Percentiles rank a stretch among this genome's conserved stretches.
Evolutionary conservation across 2,113 vertebrate genomes (phyloP).

Genomic region (Siniperca knerii): DNA sequence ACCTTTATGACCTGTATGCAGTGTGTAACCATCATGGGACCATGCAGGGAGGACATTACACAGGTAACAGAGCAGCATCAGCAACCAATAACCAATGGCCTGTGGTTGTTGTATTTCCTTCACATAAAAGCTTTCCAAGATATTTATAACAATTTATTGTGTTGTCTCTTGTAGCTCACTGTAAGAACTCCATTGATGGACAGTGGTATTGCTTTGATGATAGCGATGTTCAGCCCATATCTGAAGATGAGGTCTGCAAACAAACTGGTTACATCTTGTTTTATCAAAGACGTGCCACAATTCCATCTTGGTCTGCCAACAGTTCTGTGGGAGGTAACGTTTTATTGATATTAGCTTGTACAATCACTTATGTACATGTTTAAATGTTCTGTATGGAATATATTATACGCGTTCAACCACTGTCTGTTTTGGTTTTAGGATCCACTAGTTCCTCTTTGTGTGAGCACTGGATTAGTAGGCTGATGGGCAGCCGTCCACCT

Average conservation of each 20-base stretch:
- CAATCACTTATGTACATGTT: neutral
- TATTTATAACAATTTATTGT: neutral
- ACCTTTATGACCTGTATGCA: slow-evolving; percentile 95
- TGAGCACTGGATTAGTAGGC: slow-evolving; percentile 97
- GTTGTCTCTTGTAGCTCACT: slow-evolving; percentile 86
- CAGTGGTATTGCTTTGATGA: slow-evolving; percentile 99
- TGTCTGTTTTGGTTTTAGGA: slow-evolving; percentile 80
- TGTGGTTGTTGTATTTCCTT: neutral
- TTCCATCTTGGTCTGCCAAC: slow-evolving; percentile 98
- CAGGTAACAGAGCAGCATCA: slow-evolving; percentile 81
- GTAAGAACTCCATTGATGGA: slow-evolving; percentile 98
- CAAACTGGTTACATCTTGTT: slow-evolving; percentile 96
- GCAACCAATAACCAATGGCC: neutral
- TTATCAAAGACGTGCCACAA: slow-evolving; percentile 94
- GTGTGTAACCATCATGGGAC: slow-evolving; percentile 98
- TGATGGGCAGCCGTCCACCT: slow-evolving; percentile 94
- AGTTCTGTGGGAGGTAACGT: slow-evolving; percentile 95
- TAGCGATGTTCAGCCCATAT: slow-evolving; percentile 92
- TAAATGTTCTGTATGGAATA: neutral
- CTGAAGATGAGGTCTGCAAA: slow-evolving; percentile 95
- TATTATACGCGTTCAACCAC: neutral
- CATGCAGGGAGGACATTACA: slow-evolving; percentile 98
- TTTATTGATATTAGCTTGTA: neutral
- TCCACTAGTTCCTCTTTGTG: slow-evolving; percentile 98
- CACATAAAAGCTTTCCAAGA: no score